Percentiles rank a stretch among this genome's conserved stretches.
These are phyloP conservation scores for human DNA, from an alignment of 2,113 vertebrate species.

Conservation along the genomic window GRCh38 chr3:149146501-149147000, in stretches of 20 bases:
- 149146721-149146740: neutral
- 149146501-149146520: neutral
- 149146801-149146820: neutral
- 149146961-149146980: neutral
- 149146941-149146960: neutral
- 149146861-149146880: slow-evolving; percentile 11
- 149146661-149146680: neutral
- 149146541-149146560: neutral
- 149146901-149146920: neutral
- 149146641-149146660: neutral
- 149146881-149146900: neutral
- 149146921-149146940: neutral
- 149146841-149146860: neutral
- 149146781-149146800: neutral
- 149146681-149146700: no score
- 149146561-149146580: neutral
- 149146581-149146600: neutral
- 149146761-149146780: neutral
- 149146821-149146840: neutral
- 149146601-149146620: neutral
- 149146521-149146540: neutral
- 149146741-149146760: neutral
- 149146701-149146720: neutral
- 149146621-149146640: neutral
- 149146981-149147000: neutral